Conservation (phyloP, 2,113 vertebrate genomes). For the Macroglossus sobrinus region DNA sequence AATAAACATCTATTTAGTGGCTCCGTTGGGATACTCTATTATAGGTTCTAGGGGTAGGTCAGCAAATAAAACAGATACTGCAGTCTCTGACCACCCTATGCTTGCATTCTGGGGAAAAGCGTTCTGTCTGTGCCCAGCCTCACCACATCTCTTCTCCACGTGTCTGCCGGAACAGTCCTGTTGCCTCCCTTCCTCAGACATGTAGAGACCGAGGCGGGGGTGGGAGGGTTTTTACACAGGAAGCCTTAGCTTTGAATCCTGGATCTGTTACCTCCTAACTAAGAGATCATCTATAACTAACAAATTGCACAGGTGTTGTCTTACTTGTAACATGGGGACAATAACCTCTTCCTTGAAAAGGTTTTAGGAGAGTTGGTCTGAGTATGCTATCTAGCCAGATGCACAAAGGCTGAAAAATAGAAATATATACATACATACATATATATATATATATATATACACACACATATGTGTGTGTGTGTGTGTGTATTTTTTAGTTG, state of each 20-base stretch:
- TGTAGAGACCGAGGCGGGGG: fast-evolving
- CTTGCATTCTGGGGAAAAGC: background rate
- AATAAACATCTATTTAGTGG: background rate
- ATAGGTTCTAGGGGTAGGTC: background rate
- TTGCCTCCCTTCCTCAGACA: background rate
- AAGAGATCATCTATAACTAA: background rate
- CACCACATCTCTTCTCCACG: background rate
- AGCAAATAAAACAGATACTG: background rate
- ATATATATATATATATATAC: no score
- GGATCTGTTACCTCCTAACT: background rate
- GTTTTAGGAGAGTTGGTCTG: background rate
- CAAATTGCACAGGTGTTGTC: background rate
- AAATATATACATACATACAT: no score
- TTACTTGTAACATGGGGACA: background rate
- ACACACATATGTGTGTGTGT: no score
- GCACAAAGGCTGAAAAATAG: background rate
- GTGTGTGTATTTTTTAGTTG: background rate
- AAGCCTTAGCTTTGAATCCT: background rate
- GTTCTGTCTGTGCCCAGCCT: background rate
- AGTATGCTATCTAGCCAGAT: background rate
- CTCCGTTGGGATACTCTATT: background rate
- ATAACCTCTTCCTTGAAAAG: background rate
- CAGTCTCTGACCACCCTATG: background rate
- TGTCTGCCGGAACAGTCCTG: background rate
- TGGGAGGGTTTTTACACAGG: background rate